Base-by-base conservation (phyloP, 2,888 invertebrate genomes). In the Ochropacha duplaris region DNA sequence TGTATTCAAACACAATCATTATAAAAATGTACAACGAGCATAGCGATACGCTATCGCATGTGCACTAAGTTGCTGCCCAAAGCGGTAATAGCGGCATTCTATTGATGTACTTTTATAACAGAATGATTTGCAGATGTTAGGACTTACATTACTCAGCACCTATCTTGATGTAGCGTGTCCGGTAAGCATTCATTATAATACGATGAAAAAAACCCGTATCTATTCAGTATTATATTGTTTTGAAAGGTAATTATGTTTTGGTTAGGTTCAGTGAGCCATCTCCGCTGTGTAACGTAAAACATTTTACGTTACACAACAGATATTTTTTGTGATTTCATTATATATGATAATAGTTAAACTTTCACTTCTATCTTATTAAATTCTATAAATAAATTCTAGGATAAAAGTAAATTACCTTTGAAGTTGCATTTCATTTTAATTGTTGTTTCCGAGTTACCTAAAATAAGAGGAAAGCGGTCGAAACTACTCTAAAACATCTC, bases 101-200 rank as follows among this genome's bases (percentile, higher is more conserved):
- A 74, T 72, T 74, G 72, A 77, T 76, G 73, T 69, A 66, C n/a
- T 76, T 74, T 75, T 74, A 74, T 74, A 66, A 64, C 67, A 36
- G 67, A 76, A 81, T 81, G 80, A 81, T 81, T 77, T 76, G 81
- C 79, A 79, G 78, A 79, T 78, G 76, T 74, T 62, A 57, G 56
- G 61, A 70, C 69, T 66, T 71, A 65, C 68, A 71, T 69, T 67
- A 67, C 68, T 60, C 56, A 56, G 63, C 56, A 54, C 28, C 24
- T 59, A 54, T 55, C 58, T 59, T 59, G 60, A 56, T 54, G 57
- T 56, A 63, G 52, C 55, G 57, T 55, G 54, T 55, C 54, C 55
- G 56, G 50, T n/a, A n/a, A 36, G 36, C n/a, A 6, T 60, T 49
- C 24, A 39, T 57, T 54, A 58, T 50, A 49, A 59, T 52, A 8